Evolutionary conservation across 2,888 invertebrate species (phyloP).

Genomic region (Petrophora chlorosata): DNA sequence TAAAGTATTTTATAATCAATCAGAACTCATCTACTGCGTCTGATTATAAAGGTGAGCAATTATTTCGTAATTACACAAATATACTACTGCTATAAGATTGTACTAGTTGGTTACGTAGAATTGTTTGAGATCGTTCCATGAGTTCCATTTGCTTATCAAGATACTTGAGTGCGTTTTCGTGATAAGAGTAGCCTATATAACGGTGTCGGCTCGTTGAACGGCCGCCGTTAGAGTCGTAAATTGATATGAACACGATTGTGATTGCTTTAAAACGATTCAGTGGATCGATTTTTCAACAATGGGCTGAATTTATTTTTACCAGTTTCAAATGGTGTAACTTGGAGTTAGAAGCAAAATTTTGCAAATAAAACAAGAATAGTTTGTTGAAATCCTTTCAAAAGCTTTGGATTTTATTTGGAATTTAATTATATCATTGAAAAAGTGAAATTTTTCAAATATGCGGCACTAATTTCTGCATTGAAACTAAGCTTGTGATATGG

Average conservation of each 20-base stretch:
- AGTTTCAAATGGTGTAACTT: conserved; percentile 49
- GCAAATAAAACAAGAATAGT: conserved; percentile 27
- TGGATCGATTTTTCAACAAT: conserved; percentile 53
- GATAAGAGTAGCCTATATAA: conserved; percentile 79
- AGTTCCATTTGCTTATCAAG: conserved; percentile 58
- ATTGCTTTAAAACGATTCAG: conserved; percentile 40
- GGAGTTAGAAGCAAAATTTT: conserved; percentile 50
- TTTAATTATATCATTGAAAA: neutral
- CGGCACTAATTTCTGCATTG: neutral
- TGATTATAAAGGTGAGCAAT: conserved; percentile 8
- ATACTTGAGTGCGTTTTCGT: conserved; percentile 58
- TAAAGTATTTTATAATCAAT: neutral
- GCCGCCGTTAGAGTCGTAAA: conserved; percentile 58
- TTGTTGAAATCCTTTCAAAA: neutral
- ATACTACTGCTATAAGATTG: too few relatives aligned
- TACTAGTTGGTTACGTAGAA: conserved; percentile 8
- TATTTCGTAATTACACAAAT: too few relatives aligned
- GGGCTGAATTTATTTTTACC: conserved; percentile 61
- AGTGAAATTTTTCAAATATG: conserved; percentile 1
- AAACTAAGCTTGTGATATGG: too few relatives aligned
- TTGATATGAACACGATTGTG: conserved; percentile 61
- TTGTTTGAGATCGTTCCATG: conserved; percentile 21
- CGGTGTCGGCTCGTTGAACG: conserved; percentile 66
- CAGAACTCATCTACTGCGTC: neutral
- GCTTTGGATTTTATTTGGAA: neutral